Evolutionary conservation across 2,797 vertebrate genomes (phyloP), one percentile per base, ranked within the genome.

Genomic region (Phoebastria nigripes): DNA sequence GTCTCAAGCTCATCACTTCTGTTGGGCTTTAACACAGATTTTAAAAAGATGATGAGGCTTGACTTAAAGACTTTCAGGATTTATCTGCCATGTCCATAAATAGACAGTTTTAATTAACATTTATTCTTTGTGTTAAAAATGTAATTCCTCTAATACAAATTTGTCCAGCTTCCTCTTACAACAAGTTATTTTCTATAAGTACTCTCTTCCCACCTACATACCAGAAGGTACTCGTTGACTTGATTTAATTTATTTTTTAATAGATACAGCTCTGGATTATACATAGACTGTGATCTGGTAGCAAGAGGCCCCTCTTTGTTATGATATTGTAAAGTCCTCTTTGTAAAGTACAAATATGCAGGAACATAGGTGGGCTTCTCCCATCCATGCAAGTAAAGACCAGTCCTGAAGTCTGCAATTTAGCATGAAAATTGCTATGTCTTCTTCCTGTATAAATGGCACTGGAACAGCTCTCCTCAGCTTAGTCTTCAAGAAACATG

Each of bases 1-100:
- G 78, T 93, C 93, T 91, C 83, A 85, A 94, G 44, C 86, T 92
- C 63, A 69, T 92, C 62, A 20, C 52, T 94, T 89, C 58, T 89
- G 17, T 61, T 95, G 63, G 4, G 8, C 37, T 94, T 54, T 72
- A 73, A 74, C 39, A 39, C 22, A 90, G 77, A 67, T 74, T 89
- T 95, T 73, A 39, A 55, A 88, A 91, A 79, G 67, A 87, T 39
- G n/a, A 56, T 77, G 52, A 67, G 47, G 37, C 35, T 91, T 94
- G 77, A 59, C 42, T 88, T 72, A 73, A 65, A 88, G 58, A 49
- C 15, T 61, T 90, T 46, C 29, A 54, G 63, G 63, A 56, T 90
- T 87, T 84, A 56, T 92, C 41, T 76, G 21, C 12, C 15, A 21
- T 39, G 46, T 80, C 17, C 47, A 35, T 66, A 80, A 82, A 47